Evolutionary conservation across 2,113 vertebrate genomes (phyloP).

Genomic region (Neomonachus schauinslandi): DNA sequence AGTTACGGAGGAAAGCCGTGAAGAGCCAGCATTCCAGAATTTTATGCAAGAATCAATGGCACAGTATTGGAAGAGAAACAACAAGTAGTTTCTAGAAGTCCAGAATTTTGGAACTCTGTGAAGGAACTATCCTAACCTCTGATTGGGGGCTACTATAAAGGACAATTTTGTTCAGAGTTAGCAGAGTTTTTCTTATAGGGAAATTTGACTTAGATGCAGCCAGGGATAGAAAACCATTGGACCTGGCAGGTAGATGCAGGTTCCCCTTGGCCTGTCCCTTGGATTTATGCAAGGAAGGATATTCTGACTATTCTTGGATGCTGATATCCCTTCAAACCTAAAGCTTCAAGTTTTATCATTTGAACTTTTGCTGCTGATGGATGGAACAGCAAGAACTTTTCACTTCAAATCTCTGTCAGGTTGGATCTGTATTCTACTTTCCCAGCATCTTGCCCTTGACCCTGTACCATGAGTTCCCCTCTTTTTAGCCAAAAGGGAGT

Average conservation of each 20-base stretch:
- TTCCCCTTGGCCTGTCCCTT: background rate
- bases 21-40: conserved; percentile 91
- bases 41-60: conserved; percentile 91
- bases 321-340: background rate
- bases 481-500: background rate
- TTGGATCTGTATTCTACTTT: background rate
- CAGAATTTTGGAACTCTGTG: background rate
- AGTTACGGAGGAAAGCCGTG: conserved; percentile 94
- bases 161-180: background rate
- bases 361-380: conserved; percentile 41
- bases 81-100: conserved; percentile 62
- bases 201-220: conserved; percentile 29
- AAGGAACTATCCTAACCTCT: background rate
- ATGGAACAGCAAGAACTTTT: background rate
- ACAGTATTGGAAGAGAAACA: conserved; percentile 88
- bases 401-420: background rate
- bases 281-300: background rate
- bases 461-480: background rate
- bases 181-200: conserved; percentile 4
- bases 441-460: background rate
- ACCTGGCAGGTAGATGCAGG: background rate
- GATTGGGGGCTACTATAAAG: background rate
- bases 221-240: background rate
- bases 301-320: background rate
- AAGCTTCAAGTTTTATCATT: background rate